Base-by-base conservation (phyloP, 2,113 vertebrate species). In the Rhea americana region DNA sequence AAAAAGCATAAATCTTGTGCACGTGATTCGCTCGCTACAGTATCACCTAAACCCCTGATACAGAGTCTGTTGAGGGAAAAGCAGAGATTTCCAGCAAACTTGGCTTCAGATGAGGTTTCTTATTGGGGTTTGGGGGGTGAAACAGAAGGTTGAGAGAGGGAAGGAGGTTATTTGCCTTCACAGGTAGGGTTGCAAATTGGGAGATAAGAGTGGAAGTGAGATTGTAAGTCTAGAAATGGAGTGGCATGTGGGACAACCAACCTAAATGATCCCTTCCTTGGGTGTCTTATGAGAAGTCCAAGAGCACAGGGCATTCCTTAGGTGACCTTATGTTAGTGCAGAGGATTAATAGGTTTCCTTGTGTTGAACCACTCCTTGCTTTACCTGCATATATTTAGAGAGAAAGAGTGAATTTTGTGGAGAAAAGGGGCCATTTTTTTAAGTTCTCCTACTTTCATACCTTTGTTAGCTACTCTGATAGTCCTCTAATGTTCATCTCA, bases 201-300 rank as follows among this genome's bases (percentile, higher is more conserved):
- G 50, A 70, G 70, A 26, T 0, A 2, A 32, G 20, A 11, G 5
- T 14, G 61, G 12, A 32, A 45, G 43, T 45, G 43, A 74, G 41
- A 5, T 15, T 32, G 5, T n/a, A 45, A 28, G n/a, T 35, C 50
- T 87, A 35, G 62, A 24, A 65, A 25, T 17, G 14, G 67, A 30
- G 13, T 20, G 43, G 20, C 16, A 45, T 3, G 45, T 9, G 24
- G 19, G 37, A 41, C 0, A 45, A 0, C 8, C 47, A 37, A 28
- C 1, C 0, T 45, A 21, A 51, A 15, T 16, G 11, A 7, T 56
- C n/a, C 0, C 0, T 25, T 55, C 43, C 32, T 14, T 24, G 20
- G 53, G 16, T 50, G 56, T 70, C 24, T 47, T 21, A 68, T 28
- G 26, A 41, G 32, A 50, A 51, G 41, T 50, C n/a, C 18, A 18